Evolutionary conservation across 2,797 vertebrate species (phyloP), one percentile per base, ranked within the genome.

Genomic region (Gorsachius magnificus): DNA sequence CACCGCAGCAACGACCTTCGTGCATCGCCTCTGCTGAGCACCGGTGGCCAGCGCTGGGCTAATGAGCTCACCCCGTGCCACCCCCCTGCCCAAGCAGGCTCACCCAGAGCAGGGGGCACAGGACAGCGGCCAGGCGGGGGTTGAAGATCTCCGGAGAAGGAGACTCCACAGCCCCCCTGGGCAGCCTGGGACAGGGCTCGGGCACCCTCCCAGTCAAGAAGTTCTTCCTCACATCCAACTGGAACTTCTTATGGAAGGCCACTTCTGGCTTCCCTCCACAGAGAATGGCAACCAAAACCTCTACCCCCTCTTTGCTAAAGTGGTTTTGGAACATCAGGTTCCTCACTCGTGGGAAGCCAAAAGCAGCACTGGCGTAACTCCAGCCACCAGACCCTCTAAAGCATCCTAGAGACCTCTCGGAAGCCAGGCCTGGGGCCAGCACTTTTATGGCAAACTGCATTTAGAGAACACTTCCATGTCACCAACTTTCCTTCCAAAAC

Each of bases 351-450:
- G 17, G 20, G 31, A 48, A 56, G 48, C 33, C 24, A 36, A 29
- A 45, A 0, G 24, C 41, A 29, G 13, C 54, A 0, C 70, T 13
- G 63, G 18, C 3, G 0, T 6, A 17, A 17, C 29, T 22, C 36
- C 48, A 36, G 48, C 16, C 38, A 10, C 13, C 25, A 5, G 19
- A 38, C 13, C 38, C 15, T 15, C 33, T 4, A 10, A 19, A 46
- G 10, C 22, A 21, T 3, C n/a, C 28, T 5, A 4, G 4, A 9
- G 26, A 51, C 2, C 35, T 12, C 66, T 18, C 43, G 56, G 7
- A 11, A 46, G 78, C 29, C 63, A 60, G 56, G 51, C 65, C 31
- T 56, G 18, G 4, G 50, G 31, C 45, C 53, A 35, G 53, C 31
- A 2, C 43, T 19, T n/a, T 10, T 22, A 43, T 0, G 0, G 51